Evolutionary conservation across 2,113 vertebrate species (phyloP).

Genomic region (Verasper variegatus): DNA sequence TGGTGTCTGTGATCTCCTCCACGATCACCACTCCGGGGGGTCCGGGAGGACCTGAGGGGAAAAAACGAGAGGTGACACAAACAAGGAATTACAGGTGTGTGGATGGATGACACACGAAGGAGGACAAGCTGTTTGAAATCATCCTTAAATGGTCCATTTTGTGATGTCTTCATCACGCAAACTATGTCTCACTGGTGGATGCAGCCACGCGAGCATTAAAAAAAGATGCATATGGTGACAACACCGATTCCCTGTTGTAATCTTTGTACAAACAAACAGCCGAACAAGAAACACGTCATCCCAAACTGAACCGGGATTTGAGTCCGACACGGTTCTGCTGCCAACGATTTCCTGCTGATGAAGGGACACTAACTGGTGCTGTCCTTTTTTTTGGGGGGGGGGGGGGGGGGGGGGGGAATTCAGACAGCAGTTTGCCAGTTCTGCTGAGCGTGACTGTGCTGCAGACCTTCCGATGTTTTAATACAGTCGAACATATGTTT

Average conservation of each 20-base stretch:
- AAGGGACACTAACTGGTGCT: conserved; percentile 12
- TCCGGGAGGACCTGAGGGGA: conserved; percentile 89
- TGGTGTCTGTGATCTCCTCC: conserved; percentile 94
- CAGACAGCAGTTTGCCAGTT: conserved; percentile 22
- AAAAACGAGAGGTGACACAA: conserved; percentile 2
- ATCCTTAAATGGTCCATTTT: conserved; percentile 5
- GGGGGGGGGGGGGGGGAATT: neutral
- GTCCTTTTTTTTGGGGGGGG: neutral
- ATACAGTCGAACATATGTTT: conserved; percentile 75
- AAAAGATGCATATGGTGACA: conserved; percentile 12
- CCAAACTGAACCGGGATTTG: conserved; percentile 40
- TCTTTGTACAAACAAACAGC: conserved; percentile 47
- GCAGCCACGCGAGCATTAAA: conserved; percentile 36
- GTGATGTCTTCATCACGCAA: conserved; percentile 26
- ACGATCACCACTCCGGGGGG: conserved; percentile 97
- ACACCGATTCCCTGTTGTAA: conserved; percentile 44
- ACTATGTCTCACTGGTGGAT: conserved; percentile 38
- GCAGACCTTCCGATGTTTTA: conserved; percentile 54
- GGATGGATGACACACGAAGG: neutral
- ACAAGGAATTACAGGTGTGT: conserved; percentile 37
- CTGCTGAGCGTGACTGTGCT: conserved; percentile 45
- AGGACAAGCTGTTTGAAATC: conserved; percentile 17
- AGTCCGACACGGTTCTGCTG: conserved; percentile 41
- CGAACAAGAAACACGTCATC: conserved; percentile 21
- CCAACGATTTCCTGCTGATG: conserved; percentile 58